Percentiles rank a stretch among this genome's conserved stretches.
These are phyloP conservation scores for Numenius phaeopus DNA, from an alignment of 2,797 vertebrate genomes.

Conservation along the genomic window DNA sequence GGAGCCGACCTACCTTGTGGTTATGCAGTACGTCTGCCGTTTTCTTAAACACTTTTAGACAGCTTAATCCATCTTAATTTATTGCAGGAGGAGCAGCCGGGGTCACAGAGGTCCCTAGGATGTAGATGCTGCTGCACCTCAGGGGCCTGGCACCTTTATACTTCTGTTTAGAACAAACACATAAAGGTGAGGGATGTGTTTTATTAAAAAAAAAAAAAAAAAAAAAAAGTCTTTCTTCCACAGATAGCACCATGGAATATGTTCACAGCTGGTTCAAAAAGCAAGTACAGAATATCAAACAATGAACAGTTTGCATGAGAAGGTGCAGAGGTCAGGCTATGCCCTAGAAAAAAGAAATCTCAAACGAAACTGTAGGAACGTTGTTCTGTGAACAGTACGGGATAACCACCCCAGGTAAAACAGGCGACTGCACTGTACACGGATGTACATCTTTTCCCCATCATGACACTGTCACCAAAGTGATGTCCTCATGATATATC, in stretches of 20 bases:
- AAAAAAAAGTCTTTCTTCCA: neutral
- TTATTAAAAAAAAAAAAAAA: neutral
- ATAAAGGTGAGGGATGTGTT: neutral
- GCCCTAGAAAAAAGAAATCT: neutral
- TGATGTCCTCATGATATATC: neutral
- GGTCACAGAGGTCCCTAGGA: neutral
- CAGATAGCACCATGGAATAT: neutral
- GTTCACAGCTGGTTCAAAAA: neutral
- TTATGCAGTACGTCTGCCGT: neutral
- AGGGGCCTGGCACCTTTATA: neutral
- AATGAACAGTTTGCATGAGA: neutral
- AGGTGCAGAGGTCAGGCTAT: neutral
- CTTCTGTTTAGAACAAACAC: neutral
- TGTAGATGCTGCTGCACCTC: rapidly evolving
- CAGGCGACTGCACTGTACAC: rapidly evolving
- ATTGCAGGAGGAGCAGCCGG: neutral
- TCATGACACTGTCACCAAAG: neutral
- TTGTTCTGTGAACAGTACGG: neutral
- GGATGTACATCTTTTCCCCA: neutral
- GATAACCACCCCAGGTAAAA: neutral
- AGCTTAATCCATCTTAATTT: neutral
- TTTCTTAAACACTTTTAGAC: neutral
- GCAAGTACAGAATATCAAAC: neutral
- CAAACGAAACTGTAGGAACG: neutral
- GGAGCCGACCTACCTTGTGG: neutral